phyloP scores from a whole-genome alignment of 2,888 invertebrate species.

The Drosophila kanekoi region DNA sequence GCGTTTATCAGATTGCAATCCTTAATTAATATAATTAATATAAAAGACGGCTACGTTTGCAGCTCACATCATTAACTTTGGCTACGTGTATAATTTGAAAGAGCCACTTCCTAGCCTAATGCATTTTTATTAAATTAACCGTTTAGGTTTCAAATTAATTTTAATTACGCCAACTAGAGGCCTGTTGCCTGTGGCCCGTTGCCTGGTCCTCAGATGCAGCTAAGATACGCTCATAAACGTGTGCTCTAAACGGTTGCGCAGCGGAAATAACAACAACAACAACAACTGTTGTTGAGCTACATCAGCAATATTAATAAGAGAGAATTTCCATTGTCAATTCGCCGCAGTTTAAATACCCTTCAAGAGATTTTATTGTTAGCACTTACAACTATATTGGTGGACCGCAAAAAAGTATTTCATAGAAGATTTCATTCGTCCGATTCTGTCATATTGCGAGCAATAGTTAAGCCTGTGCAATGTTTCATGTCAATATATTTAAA shows the following conservation, averaged over 20 bases:
- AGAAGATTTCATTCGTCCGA: too few species aligned
- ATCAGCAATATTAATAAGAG: conserved; percentile 20
- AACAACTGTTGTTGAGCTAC: conserved; percentile 19
- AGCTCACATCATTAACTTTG: conserved; percentile 41
- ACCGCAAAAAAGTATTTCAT: too few species aligned
- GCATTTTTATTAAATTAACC: conserved; percentile 64
- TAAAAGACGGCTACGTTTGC: conserved; percentile 36
- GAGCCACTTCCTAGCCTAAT: conserved; percentile 51
- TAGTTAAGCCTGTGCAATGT: too few species aligned
- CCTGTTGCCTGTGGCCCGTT: conserved; percentile 10
- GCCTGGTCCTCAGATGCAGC: conserved; percentile 31
- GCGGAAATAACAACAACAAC: conserved; percentile 60
- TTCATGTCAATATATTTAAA: too few species aligned
- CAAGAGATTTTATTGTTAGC: too few species aligned
- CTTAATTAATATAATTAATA: conserved; percentile 61
- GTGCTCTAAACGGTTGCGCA: conserved; percentile 50
- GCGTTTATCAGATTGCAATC: conserved; percentile 53
- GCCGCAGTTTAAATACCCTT: too few species aligned
- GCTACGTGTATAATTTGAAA: conserved; percentile 50
- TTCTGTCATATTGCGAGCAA: too few species aligned
- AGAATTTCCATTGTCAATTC: too few species aligned
- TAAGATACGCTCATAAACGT: conserved; percentile 58
- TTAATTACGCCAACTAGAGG: conserved; percentile 61
- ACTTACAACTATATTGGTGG: too few species aligned
- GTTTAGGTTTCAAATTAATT: conserved; percentile 72